A percentile compares a stretch with the other conserved stretches of the same genome.
phyloP scores from a whole-genome alignment of 2,113 vertebrate genomes.

The Centrocercus urophasianus region DNA sequence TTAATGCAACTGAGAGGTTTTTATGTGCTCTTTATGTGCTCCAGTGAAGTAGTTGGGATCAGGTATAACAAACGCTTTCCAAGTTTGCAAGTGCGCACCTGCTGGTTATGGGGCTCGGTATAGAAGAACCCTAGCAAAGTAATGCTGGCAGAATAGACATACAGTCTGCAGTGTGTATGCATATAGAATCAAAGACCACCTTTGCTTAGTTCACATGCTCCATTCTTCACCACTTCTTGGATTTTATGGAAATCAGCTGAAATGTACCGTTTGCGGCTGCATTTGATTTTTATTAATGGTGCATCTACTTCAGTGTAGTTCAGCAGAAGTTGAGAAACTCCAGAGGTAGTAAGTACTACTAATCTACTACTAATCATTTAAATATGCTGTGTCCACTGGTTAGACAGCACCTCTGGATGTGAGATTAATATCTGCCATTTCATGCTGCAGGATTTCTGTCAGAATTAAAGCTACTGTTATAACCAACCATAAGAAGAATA shows the following conservation, averaged over 20 bases:
- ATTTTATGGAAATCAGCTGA: neutral
- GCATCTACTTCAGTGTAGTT: neutral
- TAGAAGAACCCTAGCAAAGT: neutral
- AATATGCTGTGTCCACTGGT: neutral
- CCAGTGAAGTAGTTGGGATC: neutral
- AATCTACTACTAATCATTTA: neutral
- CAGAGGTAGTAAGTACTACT: neutral
- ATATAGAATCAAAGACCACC: neutral
- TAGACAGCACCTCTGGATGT: neutral
- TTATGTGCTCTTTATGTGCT: neutral
- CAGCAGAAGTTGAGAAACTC: neutral
- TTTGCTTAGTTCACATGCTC: neutral
- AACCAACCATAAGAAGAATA: neutral
- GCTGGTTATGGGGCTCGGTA: neutral
- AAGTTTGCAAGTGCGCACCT: neutral
- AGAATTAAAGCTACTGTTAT: neutral
- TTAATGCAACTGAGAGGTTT: neutral
- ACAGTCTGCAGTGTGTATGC: accelerated
- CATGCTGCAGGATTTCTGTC: neutral
- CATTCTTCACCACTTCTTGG: neutral
- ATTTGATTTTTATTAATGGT: neutral
- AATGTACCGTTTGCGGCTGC: neutral
- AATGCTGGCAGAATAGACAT: neutral
- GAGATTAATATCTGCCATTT: neutral
- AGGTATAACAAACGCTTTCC: neutral